These are phyloP conservation scores for Sceloporus tristichus DNA, from an alignment of 2,113 vertebrate species.

Conservation along the genomic window DNA sequence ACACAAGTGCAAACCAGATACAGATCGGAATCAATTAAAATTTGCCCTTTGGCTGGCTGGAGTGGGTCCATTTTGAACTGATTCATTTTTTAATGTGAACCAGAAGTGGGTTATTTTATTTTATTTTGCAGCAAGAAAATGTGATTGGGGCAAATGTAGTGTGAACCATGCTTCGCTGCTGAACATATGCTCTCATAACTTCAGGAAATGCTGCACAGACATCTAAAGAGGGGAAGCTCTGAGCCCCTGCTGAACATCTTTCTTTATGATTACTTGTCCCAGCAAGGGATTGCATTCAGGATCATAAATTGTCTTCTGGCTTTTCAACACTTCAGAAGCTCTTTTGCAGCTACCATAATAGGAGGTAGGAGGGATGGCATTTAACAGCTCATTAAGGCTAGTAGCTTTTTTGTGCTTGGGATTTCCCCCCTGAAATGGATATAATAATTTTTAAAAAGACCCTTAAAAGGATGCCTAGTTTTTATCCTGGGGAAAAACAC, in stretches of 20 bases:
- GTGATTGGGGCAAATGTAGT: too few species aligned
- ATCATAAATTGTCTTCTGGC: constrained; percentile 78
- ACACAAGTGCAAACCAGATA: too few species aligned
- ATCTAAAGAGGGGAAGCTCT: constrained; percentile 69
- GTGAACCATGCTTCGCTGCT: too few species aligned
- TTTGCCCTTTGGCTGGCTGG: too few species aligned
- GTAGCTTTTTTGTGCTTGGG: constrained; percentile 26
- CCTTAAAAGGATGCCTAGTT: constrained; percentile 77
- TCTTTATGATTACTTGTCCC: constrained; percentile 65
- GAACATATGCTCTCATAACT: constrained; percentile 15
- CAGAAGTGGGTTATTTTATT: too few species aligned
- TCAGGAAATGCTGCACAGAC: constrained; percentile 48
- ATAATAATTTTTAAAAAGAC: constrained; percentile 55
- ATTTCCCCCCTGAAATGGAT: background rate
- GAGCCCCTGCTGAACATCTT: constrained; percentile 61
- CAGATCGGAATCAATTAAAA: too few species aligned
- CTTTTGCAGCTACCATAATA: constrained; percentile 76
- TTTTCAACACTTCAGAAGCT: constrained; percentile 80
- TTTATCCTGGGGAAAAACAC: constrained; percentile 74
- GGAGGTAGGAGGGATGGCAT: constrained; percentile 70
- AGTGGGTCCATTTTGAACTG: too few species aligned
- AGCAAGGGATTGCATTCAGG: constrained; percentile 75
- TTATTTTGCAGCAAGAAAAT: too few species aligned
- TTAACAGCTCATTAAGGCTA: constrained; percentile 82
- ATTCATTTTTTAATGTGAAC: too few species aligned